phyloP scores from a whole-genome alignment of 1,140 invertebrate genomes.

The Macrocentrus cingulum region DNA sequence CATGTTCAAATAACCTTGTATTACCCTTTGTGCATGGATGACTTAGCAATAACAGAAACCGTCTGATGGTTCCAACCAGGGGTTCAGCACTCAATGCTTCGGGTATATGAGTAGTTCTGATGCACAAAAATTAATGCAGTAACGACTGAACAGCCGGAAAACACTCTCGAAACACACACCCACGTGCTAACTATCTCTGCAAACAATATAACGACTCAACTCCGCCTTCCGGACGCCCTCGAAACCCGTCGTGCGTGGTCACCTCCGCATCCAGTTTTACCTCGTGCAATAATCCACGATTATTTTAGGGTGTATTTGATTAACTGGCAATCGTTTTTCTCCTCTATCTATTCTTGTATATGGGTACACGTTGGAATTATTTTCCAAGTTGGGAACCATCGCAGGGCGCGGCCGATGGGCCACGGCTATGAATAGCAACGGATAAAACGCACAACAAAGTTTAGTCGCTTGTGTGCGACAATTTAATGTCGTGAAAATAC shows the following conservation, averaged over 20 bases:
- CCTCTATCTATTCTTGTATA: not conserved
- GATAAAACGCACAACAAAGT: constrained; percentile 3
- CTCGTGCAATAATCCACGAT: not conserved
- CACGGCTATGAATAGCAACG: constrained; percentile 39
- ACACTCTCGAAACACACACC: constrained; percentile 7
- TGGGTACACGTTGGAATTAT: not conserved
- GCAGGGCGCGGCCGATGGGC: constrained; percentile 34
- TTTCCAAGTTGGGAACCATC: constrained; percentile 26
- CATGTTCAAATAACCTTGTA: too few species aligned
- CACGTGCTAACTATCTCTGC: constrained; percentile 3
- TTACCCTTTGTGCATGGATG: too few species aligned
- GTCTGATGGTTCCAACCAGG: too few species aligned
- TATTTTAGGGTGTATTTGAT: not conserved
- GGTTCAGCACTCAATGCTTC: too few species aligned
- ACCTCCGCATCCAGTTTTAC: constrained; percentile 2
- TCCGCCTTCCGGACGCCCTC: not conserved
- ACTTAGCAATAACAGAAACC: too few species aligned
- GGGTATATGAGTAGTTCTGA: not conserved
- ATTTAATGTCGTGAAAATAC: not conserved
- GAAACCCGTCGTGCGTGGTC: not conserved
- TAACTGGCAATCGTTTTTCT: not conserved
- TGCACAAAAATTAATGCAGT: not conserved
- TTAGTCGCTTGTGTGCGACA: not conserved
- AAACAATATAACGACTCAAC: not conserved
- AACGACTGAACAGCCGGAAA: not conserved